Base-by-base conservation (phyloP, 2,797 vertebrate genomes). In the Epinephelus malabaricus region DNA sequence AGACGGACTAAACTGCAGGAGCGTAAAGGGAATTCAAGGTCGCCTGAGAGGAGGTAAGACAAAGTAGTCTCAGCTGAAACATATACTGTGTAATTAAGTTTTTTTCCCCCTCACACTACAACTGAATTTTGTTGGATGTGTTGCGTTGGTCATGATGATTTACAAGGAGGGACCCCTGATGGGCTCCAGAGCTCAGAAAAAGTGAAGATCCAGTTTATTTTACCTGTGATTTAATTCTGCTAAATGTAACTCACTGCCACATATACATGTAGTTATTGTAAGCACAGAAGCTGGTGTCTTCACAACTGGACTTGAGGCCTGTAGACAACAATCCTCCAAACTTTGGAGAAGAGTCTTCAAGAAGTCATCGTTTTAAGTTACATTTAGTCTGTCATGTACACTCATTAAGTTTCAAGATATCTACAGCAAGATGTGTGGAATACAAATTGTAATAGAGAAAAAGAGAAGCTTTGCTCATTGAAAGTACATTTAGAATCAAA, bases 1-100 rank as follows among this genome's bases (percentile, higher is more conserved):
- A 78, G 81, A 87, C 40, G 89, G 95, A n/a, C 63, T 87, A 1
- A 75, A 66, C 64, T 97, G 96, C 84, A 89, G 80, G 64, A 89
- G 84, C 56, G 89, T 96, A 3, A 96, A 93, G 51, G 96, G 96
- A 12, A 94, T 96, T 6, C 96, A 96, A 69, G 95, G 96, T 2
- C 92, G 89, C 11, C 19, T 86, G 46, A 88, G 85, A 77, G 91
- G 87, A 90, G 94, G 95, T 95, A 78, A 94, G 92, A 43, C 2
- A 3, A 54, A 40, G n/a, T 14, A 11, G 13, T 47, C 11, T 6
- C 9, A 45, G 11, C 9, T 59, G 2, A 45, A 58, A 54, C 66
- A 27, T n/a, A 27, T 2, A 15, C 4, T 0, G 6, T 55, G 15
- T 51, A 27, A 4, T 21, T 3, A 8, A 3, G 0, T 25, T 1